phyloP scores from a whole-genome alignment of 2,797 vertebrate genomes.

The Darevskia mixta region DNA sequence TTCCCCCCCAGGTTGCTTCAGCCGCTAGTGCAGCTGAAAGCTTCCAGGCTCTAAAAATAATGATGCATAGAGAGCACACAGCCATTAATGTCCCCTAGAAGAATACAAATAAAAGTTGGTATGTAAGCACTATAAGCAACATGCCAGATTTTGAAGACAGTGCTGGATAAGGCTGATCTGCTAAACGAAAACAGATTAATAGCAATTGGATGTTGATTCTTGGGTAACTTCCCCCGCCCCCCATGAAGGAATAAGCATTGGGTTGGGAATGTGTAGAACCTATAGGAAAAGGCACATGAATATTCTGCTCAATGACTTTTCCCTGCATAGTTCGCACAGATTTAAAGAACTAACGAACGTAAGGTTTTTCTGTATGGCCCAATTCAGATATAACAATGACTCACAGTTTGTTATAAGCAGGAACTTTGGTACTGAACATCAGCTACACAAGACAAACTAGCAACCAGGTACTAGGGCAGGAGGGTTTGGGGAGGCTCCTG shows the following conservation, averaged over 20 bases:
- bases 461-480: no score
- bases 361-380: not conserved
- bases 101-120: conserved; percentile 60
- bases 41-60: conserved; percentile 76
- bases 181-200: conserved; percentile 60
- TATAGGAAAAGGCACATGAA: not conserved
- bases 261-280: not conserved
- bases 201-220: not conserved
- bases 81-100: conserved; percentile 59
- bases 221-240: not conserved
- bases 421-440: not conserved
- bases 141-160: conserved; percentile 69
- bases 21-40: conserved; percentile 68
- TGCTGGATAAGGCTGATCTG: conserved; percentile 56
- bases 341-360: not conserved
- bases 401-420: not conserved
- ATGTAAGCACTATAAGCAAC: conserved; percentile 42
- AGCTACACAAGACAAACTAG: not conserved
- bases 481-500: not conserved
- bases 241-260: not conserved
- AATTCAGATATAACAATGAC: not conserved
- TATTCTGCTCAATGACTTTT: not conserved
- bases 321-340: not conserved
- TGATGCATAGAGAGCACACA: conserved; percentile 66
- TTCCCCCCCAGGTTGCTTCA: not conserved